These are phyloP conservation scores for Tokudaia tokunoshimensis DNA, from an alignment of 2,797 vertebrate genomes.

Conservation along the genomic window DNA sequence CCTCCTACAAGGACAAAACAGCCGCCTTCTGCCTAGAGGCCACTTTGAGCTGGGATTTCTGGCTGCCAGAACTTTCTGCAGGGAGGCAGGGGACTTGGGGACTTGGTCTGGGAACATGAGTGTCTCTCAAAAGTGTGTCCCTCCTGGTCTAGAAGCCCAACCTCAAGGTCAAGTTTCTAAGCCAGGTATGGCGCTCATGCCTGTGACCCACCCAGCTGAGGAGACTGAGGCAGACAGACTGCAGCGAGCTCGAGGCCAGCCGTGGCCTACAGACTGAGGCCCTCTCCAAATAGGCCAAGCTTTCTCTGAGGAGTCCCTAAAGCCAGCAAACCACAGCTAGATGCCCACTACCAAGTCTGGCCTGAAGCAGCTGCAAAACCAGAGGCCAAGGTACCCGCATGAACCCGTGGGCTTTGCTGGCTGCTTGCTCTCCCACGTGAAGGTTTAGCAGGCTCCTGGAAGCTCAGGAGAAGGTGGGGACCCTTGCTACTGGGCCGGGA, in stretches of 20 bases:
- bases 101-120: accelerated
- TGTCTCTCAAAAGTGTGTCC: not conserved
- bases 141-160: not conserved
- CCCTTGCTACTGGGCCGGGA: not conserved
- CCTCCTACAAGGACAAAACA: not conserved
- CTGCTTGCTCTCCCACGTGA: not conserved
- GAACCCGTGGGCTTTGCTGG: not conserved
- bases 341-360: not conserved
- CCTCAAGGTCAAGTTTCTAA: not conserved
- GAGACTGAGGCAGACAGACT: not conserved
- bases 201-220: not conserved
- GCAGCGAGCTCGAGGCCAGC: not conserved
- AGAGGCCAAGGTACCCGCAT: not conserved
- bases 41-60: not conserved
- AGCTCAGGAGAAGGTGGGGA: not conserved
- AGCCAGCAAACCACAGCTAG: not conserved
- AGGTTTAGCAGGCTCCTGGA: not conserved
- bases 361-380: not conserved
- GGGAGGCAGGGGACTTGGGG: not conserved
- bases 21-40: not conserved
- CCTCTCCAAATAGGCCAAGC: not conserved
- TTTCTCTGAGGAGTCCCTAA: not conserved
- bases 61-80: not conserved
- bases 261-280: not conserved
- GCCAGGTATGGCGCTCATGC: not conserved